These are phyloP conservation scores for Drosophila kepulauana DNA, from an alignment of 1,140 invertebrate species.

Conservation along the genomic window DNA sequence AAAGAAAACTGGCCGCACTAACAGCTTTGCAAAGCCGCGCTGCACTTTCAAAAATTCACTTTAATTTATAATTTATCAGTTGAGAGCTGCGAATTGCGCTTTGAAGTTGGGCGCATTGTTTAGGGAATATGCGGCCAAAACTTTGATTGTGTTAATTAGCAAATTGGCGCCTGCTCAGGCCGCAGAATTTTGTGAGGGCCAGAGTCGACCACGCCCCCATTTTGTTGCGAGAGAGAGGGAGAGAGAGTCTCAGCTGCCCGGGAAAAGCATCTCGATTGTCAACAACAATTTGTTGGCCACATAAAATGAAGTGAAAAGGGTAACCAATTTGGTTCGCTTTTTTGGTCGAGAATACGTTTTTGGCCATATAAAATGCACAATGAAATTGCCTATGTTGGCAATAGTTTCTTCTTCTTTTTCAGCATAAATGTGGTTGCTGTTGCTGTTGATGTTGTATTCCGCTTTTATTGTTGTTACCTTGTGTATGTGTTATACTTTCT, in stretches of 20 bases:
- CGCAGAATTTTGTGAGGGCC: slow-evolving; percentile 4
- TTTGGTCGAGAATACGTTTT: slow-evolving; percentile 46
- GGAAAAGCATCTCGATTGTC: slow-evolving; percentile 16
- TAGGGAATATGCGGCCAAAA: slow-evolving; percentile 45
- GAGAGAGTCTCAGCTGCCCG: neutral
- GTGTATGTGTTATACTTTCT: slow-evolving; percentile 34
- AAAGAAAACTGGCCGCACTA: slow-evolving; percentile 29
- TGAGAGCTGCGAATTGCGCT: slow-evolving; percentile 44
- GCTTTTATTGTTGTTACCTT: slow-evolving; percentile 75
- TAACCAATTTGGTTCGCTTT: slow-evolving; percentile 67
- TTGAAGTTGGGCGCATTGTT: slow-evolving; percentile 49
- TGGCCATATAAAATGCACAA: slow-evolving; percentile 57
- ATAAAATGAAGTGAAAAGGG: slow-evolving; percentile 76
- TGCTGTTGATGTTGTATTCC: slow-evolving; percentile 15
- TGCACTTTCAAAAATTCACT: slow-evolving; percentile 70
- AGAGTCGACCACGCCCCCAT: neutral
- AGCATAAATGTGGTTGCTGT: slow-evolving; percentile 28
- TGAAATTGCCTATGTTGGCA: slow-evolving; percentile 75
- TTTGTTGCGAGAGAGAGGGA: too few species aligned
- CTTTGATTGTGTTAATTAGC: slow-evolving; percentile 80
- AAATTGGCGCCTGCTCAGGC: slow-evolving; percentile 53
- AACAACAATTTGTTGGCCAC: slow-evolving; percentile 51
- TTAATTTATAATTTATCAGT: slow-evolving; percentile 80
- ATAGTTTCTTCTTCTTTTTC: slow-evolving; percentile 58
- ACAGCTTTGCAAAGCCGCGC: neutral